phyloP scores from a whole-genome alignment of 2,113 vertebrate genomes.

The Oreotragus oreotragus region DNA sequence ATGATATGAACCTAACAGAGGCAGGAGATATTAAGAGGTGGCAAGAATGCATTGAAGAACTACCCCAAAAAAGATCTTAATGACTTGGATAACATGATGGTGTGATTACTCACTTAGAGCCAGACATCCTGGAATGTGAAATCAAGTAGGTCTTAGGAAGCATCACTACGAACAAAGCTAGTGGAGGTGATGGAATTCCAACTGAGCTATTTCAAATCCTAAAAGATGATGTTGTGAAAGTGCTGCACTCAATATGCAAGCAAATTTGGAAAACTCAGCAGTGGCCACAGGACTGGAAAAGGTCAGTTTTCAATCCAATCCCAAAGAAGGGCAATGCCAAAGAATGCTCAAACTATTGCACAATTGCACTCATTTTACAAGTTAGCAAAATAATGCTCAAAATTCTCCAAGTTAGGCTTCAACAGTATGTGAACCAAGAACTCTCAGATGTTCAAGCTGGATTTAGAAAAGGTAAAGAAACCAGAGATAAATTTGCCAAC shows the following conservation, averaged over 20 bases:
- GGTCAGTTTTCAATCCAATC: not conserved
- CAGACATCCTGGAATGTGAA: not conserved
- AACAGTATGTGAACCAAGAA: not conserved
- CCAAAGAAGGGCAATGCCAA: not conserved
- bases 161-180: not conserved
- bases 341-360: not conserved
- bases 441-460: not conserved
- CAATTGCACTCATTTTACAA: not conserved
- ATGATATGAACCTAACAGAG: not conserved
- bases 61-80: not conserved
- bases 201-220: not conserved
- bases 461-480: not conserved
- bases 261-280: not conserved
- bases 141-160: not conserved
- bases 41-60: not conserved
- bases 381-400: not conserved
- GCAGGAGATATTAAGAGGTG: not conserved
- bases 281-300: not conserved
- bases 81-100: not conserved
- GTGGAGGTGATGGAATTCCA: not conserved
- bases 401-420: not conserved
- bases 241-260: not conserved
- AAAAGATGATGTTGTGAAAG: not conserved
- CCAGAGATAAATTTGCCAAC: not conserved
- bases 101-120: not conserved